Conservation (phyloP, 2,797 vertebrate genomes). For the Falco rusticolus region DNA sequence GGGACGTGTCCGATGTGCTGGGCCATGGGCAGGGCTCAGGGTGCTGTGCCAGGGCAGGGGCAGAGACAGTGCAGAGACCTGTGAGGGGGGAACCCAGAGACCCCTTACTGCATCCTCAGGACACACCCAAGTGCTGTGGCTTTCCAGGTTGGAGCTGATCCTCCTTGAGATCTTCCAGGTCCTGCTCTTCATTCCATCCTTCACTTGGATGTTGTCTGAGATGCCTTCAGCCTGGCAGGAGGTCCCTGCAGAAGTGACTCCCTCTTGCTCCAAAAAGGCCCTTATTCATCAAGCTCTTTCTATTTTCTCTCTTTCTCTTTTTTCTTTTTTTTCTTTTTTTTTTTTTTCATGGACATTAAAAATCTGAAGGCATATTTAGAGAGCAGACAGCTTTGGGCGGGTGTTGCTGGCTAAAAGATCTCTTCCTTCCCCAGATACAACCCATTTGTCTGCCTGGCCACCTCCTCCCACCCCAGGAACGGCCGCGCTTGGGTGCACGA, state of each 20-base stretch:
- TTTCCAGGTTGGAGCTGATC: neutral
- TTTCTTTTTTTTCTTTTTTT: fast-evolving
- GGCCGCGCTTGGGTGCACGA: neutral
- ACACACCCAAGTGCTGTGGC: neutral
- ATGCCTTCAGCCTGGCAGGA: neutral
- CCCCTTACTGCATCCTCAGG: fast-evolving
- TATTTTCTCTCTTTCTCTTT: neutral
- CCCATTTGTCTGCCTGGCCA: slow-evolving; percentile 50
- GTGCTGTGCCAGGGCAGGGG: neutral
- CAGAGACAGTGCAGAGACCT: no score
- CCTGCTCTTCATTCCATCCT: neutral
- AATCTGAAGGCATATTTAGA: slow-evolving; percentile 58
- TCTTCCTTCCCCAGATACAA: slow-evolving; percentile 51
- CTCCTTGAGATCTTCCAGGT: neutral
- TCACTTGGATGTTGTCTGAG: neutral
- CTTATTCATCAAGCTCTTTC: neutral
- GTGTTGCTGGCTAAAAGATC: slow-evolving; percentile 59
- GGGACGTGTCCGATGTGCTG: fast-evolving
- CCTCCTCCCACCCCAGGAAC: slow-evolving; percentile 33
- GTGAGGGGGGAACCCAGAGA: neutral
- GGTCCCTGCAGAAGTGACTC: neutral
- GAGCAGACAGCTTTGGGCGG: slow-evolving; percentile 55
- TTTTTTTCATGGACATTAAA: slow-evolving; percentile 33
- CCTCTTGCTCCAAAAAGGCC: neutral
- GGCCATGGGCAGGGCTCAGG: fast-evolving